Evolutionary conservation across 2,113 vertebrate species (phyloP).

Genomic region (Caloenas nicobarica): DNA sequence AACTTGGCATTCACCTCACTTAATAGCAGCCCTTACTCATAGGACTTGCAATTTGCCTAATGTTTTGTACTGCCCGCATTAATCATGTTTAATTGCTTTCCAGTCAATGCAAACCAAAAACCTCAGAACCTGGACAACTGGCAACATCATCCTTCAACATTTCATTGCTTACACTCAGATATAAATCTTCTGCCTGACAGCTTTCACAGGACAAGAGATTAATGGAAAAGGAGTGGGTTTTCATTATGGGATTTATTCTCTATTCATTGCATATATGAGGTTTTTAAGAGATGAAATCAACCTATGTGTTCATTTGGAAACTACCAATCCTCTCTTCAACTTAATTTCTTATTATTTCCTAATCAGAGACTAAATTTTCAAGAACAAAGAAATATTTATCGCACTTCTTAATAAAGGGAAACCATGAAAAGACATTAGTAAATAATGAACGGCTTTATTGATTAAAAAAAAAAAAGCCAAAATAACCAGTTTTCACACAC

Average conservation of each 20-base stretch:
- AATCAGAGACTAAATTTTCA: not conserved
- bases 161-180: not conserved
- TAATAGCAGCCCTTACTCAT: not conserved
- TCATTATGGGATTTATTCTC: not conserved
- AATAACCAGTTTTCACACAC: not conserved
- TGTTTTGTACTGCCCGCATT: not conserved
- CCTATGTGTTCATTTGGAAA: not conserved
- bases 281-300: not conserved
- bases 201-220: not conserved
- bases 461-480: not conserved
- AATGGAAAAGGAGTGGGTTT: not conserved
- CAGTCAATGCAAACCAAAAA: not conserved
- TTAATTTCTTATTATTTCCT: not conserved
- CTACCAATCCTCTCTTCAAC: not conserved
- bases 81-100: not conserved
- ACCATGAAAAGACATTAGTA: not conserved
- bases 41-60: not conserved
- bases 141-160: not conserved
- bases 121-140: not conserved
- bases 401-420: not conserved
- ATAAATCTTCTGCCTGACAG: not conserved
- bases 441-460: not conserved
- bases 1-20: not conserved
- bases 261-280: not conserved
- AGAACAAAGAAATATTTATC: not conserved